Conservation (phyloP, 2,888 invertebrate genomes). For the Synanthedon myopaeformis region DNA sequence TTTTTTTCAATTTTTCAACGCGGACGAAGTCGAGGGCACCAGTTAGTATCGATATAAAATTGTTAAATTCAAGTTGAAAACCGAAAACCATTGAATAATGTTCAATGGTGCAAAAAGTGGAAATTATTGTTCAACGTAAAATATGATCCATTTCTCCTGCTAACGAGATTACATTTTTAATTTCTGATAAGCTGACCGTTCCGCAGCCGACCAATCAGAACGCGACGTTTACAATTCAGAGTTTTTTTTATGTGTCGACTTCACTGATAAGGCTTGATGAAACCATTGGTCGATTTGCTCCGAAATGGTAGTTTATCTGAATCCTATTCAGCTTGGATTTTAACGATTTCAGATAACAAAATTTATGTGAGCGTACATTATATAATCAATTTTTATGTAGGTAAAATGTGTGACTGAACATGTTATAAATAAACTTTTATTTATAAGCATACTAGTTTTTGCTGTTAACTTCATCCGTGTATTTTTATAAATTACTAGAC, state of each 20-base stretch:
- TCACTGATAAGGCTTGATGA: slow-evolving; percentile 41
- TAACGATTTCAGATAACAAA: not conserved
- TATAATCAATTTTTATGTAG: not conserved
- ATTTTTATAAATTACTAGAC: too few species aligned
- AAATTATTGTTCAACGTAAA: slow-evolving; percentile 12
- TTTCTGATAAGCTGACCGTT: slow-evolving; percentile 31
- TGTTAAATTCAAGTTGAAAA: too few species aligned
- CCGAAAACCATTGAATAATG: too few species aligned
- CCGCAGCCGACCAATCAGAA: slow-evolving; percentile 38
- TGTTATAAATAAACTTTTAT: too few species aligned
- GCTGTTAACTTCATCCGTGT: too few species aligned
- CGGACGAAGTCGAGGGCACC: too few species aligned
- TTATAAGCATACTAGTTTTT: too few species aligned
- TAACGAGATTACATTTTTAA: slow-evolving; percentile 46
- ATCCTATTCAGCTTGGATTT: slow-evolving; percentile 41
- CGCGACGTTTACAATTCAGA: slow-evolving; percentile 48
- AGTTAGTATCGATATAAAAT: too few species aligned
- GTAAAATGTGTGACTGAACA: not conserved
- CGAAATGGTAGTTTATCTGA: slow-evolving; percentile 57
- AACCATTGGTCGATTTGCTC: slow-evolving; percentile 55
- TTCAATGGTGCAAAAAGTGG: too few species aligned
- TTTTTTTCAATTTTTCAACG: too few species aligned
- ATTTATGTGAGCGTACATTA: not conserved
- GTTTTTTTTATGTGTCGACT: slow-evolving; percentile 44
- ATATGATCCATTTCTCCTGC: slow-evolving; percentile 35